Conservation (phyloP, 2,113 vertebrate genomes). For the Tautogolabrus adspersus region DNA sequence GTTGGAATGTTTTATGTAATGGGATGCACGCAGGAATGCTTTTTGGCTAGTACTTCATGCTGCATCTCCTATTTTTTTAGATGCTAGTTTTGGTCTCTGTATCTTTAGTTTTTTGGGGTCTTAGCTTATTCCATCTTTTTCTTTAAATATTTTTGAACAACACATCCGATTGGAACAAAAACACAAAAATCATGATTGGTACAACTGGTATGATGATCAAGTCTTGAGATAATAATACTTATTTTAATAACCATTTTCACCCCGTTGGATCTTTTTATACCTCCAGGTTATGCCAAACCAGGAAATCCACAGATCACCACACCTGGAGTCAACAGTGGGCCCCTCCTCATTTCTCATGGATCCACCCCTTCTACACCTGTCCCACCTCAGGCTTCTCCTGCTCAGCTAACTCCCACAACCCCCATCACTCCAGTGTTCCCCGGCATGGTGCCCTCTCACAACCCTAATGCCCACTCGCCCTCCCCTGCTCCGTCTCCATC, state of each 20-base stretch:
- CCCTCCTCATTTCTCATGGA: slow-evolving; percentile 88
- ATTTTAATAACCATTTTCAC: not conserved
- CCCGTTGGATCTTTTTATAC: slow-evolving; percentile 51
- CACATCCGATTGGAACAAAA: too few species aligned
- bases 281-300: slow-evolving; percentile 90
- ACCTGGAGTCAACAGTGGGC: slow-evolving; percentile 76
- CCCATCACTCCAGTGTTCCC: slow-evolving; percentile 89
- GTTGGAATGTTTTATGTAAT: slow-evolving; percentile 13
- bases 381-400: slow-evolving; percentile 85
- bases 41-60: slow-evolving; percentile 40
- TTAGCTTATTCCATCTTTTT: not conserved
- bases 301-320: slow-evolving; percentile 86
- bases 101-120: not conserved
- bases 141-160: not conserved
- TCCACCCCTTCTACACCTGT: slow-evolving; percentile 88
- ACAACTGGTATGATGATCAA: too few species aligned
- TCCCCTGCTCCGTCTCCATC: slow-evolving; percentile 82
- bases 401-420: slow-evolving; percentile 85
- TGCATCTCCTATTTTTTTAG: slow-evolving; percentile 11
- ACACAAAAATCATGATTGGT: too few species aligned
- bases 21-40: slow-evolving; percentile 43
- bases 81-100: not conserved
- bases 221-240: not conserved
- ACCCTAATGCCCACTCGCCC: slow-evolving; percentile 66
- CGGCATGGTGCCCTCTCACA: slow-evolving; percentile 87